These are phyloP conservation scores for Acropternis orthonyx DNA, from an alignment of 2,797 vertebrate species.

Conservation along the genomic window DNA sequence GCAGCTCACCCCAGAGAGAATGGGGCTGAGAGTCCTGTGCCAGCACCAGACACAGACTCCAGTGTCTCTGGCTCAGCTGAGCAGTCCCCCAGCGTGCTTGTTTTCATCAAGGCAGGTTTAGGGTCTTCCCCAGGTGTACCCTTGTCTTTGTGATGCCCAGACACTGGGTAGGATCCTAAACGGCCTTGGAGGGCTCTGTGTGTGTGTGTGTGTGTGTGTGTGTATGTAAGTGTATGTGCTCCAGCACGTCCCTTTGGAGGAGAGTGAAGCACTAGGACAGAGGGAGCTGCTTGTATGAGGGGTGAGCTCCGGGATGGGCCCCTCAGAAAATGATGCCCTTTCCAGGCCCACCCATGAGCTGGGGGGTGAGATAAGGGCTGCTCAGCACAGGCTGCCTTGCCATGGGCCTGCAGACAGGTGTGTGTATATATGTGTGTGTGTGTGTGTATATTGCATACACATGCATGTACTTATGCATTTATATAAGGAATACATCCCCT, in stretches of 20 bases:
- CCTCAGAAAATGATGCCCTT: background rate
- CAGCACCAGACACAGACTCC: fast-evolving
- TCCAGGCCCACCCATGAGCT: background rate
- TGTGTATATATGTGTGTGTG: fast-evolving
- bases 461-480: fast-evolving
- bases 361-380: background rate
- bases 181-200: fast-evolving
- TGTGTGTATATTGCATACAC: background rate
- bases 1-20: fast-evolving
- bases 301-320: fast-evolving
- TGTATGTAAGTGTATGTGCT: background rate
- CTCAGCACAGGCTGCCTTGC: background rate
- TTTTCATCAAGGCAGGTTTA: background rate
- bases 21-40: fast-evolving
- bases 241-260: background rate
- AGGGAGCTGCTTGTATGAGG: background rate
- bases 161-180: fast-evolving
- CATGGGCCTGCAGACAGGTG: background rate
- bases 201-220: too few relatives aligned
- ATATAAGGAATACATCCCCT: too few relatives aligned
- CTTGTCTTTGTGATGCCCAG: background rate
- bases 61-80: background rate
- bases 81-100: fast-evolving
- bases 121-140: fast-evolving
- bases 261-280: fast-evolving